Evolutionary conservation across 2,888 invertebrate species (phyloP), one percentile per base, ranked within the genome.

Genomic region (Hemistola chrysoprasaria): DNA sequence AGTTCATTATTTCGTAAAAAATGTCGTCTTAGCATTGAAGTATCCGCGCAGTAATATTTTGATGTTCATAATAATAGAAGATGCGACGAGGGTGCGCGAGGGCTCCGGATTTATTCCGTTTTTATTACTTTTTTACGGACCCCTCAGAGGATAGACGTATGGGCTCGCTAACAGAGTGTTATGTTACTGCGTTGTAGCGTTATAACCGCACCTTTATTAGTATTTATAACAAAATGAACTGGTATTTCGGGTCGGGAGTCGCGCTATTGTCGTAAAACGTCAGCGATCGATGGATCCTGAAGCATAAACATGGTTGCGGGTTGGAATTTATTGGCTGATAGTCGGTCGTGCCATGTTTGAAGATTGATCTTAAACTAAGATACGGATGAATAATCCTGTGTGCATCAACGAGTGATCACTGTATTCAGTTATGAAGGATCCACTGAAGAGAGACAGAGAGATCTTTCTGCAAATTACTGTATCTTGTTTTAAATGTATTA

Each of bases 71-170:
- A 82, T 84, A 79, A 82, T 82, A 76, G 72, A 64, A 71, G 76
- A 63, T 61, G 71, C 71, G 73, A 72, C 59, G 53, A 68, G 77
- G 78, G 77, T 62, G 64, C 54, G 59, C 61, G 58, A 57, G 70
- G 73, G 74, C 62, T 46, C 57, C 61, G 80, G 84, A 86, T 86
- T 85, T 86, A 86, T 86, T 79, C 67, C 65, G 65, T 72, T 87
- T 87, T 87, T 87, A 87, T 86, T 86, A 84, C 87, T 77, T 84
- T 86, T 87, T 85, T 84, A 84, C 79, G 85, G 74, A 70, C 58
- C 67, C 67, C 69, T 55, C 62, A 61, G 71, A 71, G 65, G 65
- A 64, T 64, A 59, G 61, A 60, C 60, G 60, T 62, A 59, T 55
- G 59, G 56, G 60, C 48, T 59, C 62, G 59, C 70, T 70, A 72